Evolutionary conservation across 1,140 invertebrate genomes (phyloP), one percentile per base, ranked within the genome.

Genomic region (Aphelenchoides besseyi): DNA sequence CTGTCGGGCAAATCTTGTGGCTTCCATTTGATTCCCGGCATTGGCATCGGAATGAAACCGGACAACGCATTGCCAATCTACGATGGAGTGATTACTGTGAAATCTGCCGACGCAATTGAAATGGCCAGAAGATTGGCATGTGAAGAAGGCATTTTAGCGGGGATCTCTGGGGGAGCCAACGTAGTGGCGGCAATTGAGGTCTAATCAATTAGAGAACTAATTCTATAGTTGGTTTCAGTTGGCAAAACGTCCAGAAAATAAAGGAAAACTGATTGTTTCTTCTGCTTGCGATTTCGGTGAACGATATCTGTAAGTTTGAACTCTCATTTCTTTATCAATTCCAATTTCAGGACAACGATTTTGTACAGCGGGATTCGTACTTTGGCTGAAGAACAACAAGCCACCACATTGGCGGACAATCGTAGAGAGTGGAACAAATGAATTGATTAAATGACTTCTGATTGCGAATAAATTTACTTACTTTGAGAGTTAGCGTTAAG

Each of bases 21-120:
- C 32, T 73, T 73, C 18, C 77, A 78, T 41, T 48, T 48, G 73
- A 78, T 28, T 75, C 77, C 76, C 53, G 77, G 77, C 16, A 78
- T 78, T 62, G 78, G 78, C 18, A 69, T 68, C 3, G 77, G 77
- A 18, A 57, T 78, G 41, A 74, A 72, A 32, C 77, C 77, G n/a
- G 71, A 69, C 12, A 66, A 74, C 23, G 59, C 79, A 29, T 63
- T 18, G 75, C 73, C 32, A 30, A 32, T 52, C 32, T 30, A 35
- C 77, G 2, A 66, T 72, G 74, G 64, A 70, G 37, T 70, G 73
- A 28, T 78, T 2, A 69, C 73, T 23, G 77, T 78, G 52, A 72
- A 76, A 28, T 78, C 76, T 2, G 75, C 74, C n/a, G 77, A 79
- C n/a, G 77, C 77, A 2, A 71, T 79, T n/a, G 77, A 63, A 16